Base-by-base conservation (phyloP, 2,888 invertebrate genomes). In the Phrixothrix hirtus region DNA sequence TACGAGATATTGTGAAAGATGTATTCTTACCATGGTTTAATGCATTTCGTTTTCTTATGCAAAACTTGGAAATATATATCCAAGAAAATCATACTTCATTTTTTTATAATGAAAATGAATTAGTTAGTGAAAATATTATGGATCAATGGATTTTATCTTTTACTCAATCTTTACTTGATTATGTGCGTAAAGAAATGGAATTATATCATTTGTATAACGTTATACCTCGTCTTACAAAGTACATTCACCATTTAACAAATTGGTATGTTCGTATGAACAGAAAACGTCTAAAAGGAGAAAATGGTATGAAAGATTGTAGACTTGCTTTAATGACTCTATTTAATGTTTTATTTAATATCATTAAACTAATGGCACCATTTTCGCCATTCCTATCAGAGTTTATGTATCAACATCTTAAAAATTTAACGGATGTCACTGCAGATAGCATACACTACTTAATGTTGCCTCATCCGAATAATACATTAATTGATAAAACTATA, bases 181-280 rank as follows among this genome's bases (percentile, higher is more conserved):
- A 91, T 78, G 87, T 98, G 5, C 85, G 89, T 39, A 82, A 85
- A 62, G 98, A 99, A 79, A 99, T 99, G 99, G 84, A 85, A 65
- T 88, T 89, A 1, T 99, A 98, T 73, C 86, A 91, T 45, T 78
- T 99, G 43, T 99, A 97, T 72, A 97, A 96, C 0, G 99, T 99
- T 6, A 89, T 97, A 6, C 96, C 97, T 0, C 81, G 88, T 44
- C 78, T 99, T 30, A 89, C 97, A 0, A 95, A 95, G 72, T 99
- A 95, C 75, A 94, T 99, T 60, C 97, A 98, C 70, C 92, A 97
- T 71, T 82, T 99, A 2, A 99, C 98, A 16, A 99, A 99, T 75
- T 97, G 97, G 96, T 99, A 98, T 74, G 95, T 99, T 17, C 82
- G 98, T 57, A 90, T 99, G 86, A 99, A 99, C 75, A 84, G 99